phyloP scores from a whole-genome alignment of 2,797 vertebrate genomes.

The Hydrolagus colliei region DNA sequence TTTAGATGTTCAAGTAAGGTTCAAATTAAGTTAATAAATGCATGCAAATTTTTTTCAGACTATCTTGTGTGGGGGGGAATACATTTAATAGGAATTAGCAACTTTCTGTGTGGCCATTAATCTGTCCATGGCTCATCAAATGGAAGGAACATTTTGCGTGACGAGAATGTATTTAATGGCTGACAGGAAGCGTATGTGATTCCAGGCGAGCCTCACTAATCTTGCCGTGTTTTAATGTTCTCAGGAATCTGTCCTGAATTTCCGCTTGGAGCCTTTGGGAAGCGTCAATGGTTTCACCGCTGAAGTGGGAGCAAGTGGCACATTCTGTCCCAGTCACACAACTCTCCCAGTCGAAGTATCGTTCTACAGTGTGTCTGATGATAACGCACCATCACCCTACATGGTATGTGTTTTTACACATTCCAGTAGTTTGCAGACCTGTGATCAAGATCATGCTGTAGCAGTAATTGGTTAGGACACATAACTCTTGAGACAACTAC shows the following conservation, averaged over 20 bases:
- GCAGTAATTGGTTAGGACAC: conserved; percentile 29
- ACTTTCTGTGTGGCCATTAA: no score
- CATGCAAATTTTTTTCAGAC: no score
- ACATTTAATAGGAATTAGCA: no score
- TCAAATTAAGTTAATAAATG: no score
- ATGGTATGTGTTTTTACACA: conserved; percentile 65
- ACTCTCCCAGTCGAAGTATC: conserved; percentile 92
- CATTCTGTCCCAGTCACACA: conserved; percentile 94
- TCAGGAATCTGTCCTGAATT: conserved; percentile 93
- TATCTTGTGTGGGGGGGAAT: no score
- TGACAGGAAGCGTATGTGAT: background rate
- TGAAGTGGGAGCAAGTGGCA: conserved; percentile 90
- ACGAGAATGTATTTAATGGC: no score
- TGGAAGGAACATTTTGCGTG: no score
- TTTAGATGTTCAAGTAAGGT: background rate
- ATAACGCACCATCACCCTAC: conserved; percentile 96
- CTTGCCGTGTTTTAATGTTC: conserved; percentile 32
- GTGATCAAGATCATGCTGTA: conserved; percentile 31
- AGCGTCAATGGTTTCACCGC: conserved; percentile 85
- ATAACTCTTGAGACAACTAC: conserved; percentile 8
- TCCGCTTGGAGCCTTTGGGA: conserved; percentile 86
- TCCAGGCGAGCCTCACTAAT: background rate
- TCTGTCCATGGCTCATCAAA: no score
- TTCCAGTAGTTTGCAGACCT: conserved; percentile 27
- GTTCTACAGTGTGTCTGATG: conserved; percentile 96